Percentiles rank a stretch among this genome's conserved stretches.
phyloP scores from a whole-genome alignment of 2,888 invertebrate genomes.

The Hydrotaea diabolus region DNA sequence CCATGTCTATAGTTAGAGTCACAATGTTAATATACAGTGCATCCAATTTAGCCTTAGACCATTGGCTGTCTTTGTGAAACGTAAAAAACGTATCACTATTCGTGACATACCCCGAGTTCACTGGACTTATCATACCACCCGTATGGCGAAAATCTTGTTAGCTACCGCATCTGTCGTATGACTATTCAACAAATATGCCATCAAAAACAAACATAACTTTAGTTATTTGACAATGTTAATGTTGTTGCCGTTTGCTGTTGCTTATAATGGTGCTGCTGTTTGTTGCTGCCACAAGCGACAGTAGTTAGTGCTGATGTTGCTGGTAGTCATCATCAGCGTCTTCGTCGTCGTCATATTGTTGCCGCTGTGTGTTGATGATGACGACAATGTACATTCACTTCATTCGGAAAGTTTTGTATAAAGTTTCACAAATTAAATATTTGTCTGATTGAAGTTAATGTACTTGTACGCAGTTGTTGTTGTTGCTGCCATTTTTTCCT shows the following conservation, averaged over 20 bases:
- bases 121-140: neutral
- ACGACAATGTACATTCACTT: conserved; percentile 42
- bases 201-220: conserved; percentile 55
- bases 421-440: conserved; percentile 64
- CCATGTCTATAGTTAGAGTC: too few species aligned
- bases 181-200: conserved; percentile 58
- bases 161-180: conserved; percentile 21
- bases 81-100: too few species aligned
- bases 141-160: neutral
- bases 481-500: neutral
- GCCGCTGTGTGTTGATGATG: conserved; percentile 10
- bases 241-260: conserved; percentile 28
- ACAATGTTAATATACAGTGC: too few species aligned
- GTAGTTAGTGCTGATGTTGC: neutral
- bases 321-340: neutral
- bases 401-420: conserved; percentile 50
- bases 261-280: conserved; percentile 6
- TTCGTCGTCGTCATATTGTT: conserved; percentile 1
- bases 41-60: too few species aligned
- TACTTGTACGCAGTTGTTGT: conserved; percentile 50
- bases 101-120: too few species aligned
- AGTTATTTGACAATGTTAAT: conserved; percentile 51
- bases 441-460: conserved; percentile 65
- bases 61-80: too few species aligned
- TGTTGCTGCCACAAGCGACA: too few species aligned